Evolutionary conservation across 2,797 vertebrate genomes (phyloP), one percentile per base, ranked within the genome.

Genomic region (Hippopotamyrus pictus): DNA sequence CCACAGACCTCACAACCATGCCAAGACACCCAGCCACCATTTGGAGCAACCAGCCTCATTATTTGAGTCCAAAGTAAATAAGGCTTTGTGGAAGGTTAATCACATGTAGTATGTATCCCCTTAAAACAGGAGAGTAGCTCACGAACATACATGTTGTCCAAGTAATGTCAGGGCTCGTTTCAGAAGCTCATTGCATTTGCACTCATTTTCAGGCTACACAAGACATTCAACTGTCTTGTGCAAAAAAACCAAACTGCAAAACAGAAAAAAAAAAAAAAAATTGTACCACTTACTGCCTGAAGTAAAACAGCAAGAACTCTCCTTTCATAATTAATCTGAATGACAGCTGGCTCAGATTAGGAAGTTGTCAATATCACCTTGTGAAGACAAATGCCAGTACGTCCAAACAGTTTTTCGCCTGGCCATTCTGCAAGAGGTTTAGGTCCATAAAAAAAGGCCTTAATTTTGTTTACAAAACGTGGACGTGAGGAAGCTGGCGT

Each of bases 71-170:
- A 29, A 29, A 51, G 48, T 86, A 50, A 86, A 86, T 53, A 29
- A 86, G 50, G 25, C 83, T 57, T 11, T 46, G 53, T 14, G 14
- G 51, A 87, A 85, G 14, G 25, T 87, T 37, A 22, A n/a, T 44
- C n/a, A 5, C 53, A 57, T 41, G 8, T 19, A 25, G 8, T 8
- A 46, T 7, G 33, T n/a, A 25, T 41, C 79, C 53, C 88, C 88
- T 88, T 88, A 88, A 62, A 84, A 89, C 88, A 89, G 88, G 79
- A 89, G 88, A n/a, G 17, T 25, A 79, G 73, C 88, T 19, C 19
- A 76, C 6, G 17, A 57, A 82, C 12, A 65, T 82, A 53, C 12
- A 82, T 79, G 50, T 9, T 8, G 50, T 54, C 73, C 37, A 37
- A 37, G 22, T 5, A 33, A 87, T 87, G 17, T 14, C 14, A 41